A percentile compares a stretch with the other conserved stretches of the same genome.
Evolutionary conservation across 1,140 invertebrate species (phyloP).

Genomic region (Cydia strobilella): DNA sequence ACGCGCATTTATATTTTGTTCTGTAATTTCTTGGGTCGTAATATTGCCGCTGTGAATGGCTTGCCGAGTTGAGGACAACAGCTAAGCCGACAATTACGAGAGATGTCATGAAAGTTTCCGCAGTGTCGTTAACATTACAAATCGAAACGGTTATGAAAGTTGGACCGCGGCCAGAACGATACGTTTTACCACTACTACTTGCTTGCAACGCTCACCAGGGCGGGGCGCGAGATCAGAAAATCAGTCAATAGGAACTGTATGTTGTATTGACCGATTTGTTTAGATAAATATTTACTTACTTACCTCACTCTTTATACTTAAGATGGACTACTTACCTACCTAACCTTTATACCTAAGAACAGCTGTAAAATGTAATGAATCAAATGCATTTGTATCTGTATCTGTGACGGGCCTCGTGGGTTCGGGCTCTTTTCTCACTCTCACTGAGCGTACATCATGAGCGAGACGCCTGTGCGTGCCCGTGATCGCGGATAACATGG

Average conservation of each 20-base stretch:
- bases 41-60: conserved; percentile 10
- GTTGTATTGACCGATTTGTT: background rate
- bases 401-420: too few relatives aligned
- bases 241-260: background rate
- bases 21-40: background rate
- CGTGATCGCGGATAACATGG: too few relatives aligned
- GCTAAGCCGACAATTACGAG: conserved; percentile 26
- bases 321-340: too few relatives aligned
- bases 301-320: too few relatives aligned
- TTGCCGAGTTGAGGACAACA: background rate
- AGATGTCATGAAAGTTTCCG: conserved; percentile 18
- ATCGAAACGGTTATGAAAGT: conserved; percentile 31
- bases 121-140: conserved; percentile 31
- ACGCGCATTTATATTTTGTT: background rate
- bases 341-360: too few relatives aligned
- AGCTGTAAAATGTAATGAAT: too few relatives aligned
- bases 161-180: conserved; percentile 22
- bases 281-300: too few relatives aligned
- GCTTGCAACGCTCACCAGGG: conserved; percentile 2
- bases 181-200: background rate
- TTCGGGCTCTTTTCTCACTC: too few relatives aligned
- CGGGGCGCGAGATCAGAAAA: background rate
- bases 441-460: too few relatives aligned
- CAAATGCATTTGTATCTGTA: too few relatives aligned
- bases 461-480: too few relatives aligned